Evolutionary conservation across 2,113 vertebrate genomes (phyloP), one percentile per base, ranked within the genome.

Genomic region (Zosterops borbonicus): DNA sequence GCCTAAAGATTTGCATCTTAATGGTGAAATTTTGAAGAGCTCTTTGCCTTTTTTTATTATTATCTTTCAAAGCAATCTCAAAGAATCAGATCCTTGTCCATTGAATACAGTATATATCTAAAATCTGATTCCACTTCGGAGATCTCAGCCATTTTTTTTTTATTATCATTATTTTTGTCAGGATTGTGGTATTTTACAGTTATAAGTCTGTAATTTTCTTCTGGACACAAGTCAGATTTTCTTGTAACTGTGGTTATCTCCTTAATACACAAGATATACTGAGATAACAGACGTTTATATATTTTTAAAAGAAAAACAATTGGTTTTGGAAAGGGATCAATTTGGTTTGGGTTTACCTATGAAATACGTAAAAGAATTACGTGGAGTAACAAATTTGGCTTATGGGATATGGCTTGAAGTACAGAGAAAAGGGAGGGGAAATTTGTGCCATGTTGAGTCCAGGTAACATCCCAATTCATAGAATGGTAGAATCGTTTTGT

Each of bases 401-500:
- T 33, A 28, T 31, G n/a, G 24, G 28, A 7, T 70, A 12, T 0
- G 1, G 19, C 14, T 20, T 78, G 52, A 82, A 27, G 20, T 46
- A 39, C 0, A 53, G 42, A 47, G 9, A 79, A 81, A 78, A 75
- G 3, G 10, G 31, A 73, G 7, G 11, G 23, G 39, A 70, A 74
- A 55, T 42, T 31, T 62, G 6, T 80, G 46, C 35, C 9, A 3
- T 16, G 11, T 16, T 82, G 35, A 67, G 10, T 33, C 28, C 65
- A 47, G 24, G 10, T 50, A 73, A 86, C 19, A 47, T 44, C 9
- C 6, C 18, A 68, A 15, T 56, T 81, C 39, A 35, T 0, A 47
- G 47, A 76, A 12, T 0, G 53, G 24, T 8, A 46, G 62, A 52
- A 17, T 52, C 0, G 0, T 46, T 39, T 39, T 39, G 39, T 39